phyloP scores from a whole-genome alignment of 2,113 vertebrate genomes.

The Galbula dea region DNA sequence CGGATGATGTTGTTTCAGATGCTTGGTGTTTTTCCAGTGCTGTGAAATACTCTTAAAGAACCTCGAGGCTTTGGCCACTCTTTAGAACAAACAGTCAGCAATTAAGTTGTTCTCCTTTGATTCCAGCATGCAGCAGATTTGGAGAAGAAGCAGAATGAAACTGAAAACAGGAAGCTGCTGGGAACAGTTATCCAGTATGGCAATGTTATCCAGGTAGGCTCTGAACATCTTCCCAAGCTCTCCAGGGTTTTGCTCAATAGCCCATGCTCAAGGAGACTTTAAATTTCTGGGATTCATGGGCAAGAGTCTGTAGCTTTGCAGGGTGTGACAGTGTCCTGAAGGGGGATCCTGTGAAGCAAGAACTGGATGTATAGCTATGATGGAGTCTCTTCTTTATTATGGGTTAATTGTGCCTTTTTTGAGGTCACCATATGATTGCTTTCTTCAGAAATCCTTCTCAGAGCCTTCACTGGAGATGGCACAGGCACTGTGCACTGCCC shows the following conservation, averaged over 20 bases:
- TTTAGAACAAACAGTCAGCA: background rate
- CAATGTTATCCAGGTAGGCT: slow-evolving; percentile 92
- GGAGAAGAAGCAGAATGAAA: slow-evolving; percentile 98
- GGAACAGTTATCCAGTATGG: slow-evolving; percentile 95
- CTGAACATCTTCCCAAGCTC: background rate
- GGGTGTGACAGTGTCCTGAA: background rate
- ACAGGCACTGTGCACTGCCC: background rate
- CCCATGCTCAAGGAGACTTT: background rate
- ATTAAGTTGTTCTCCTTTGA: background rate
- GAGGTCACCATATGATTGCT: background rate
- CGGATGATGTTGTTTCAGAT: background rate
- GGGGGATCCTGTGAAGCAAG: background rate
- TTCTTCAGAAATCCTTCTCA: background rate
- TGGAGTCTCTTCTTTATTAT: no score
- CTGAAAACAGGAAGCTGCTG: slow-evolving; percentile 95
- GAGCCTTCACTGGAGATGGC: background rate
- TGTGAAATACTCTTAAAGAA: background rate
- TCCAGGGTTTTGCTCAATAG: background rate
- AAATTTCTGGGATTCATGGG: background rate
- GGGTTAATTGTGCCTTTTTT: background rate
- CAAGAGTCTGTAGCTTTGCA: background rate
- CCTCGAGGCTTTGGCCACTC: background rate
- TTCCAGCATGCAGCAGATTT: slow-evolving; percentile 93
- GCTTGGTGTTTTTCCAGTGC: background rate
- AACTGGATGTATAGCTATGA: rapidly evolving